Conservation (phyloP, 2,113 vertebrate genomes). For the Platichthys flesus region DNA sequence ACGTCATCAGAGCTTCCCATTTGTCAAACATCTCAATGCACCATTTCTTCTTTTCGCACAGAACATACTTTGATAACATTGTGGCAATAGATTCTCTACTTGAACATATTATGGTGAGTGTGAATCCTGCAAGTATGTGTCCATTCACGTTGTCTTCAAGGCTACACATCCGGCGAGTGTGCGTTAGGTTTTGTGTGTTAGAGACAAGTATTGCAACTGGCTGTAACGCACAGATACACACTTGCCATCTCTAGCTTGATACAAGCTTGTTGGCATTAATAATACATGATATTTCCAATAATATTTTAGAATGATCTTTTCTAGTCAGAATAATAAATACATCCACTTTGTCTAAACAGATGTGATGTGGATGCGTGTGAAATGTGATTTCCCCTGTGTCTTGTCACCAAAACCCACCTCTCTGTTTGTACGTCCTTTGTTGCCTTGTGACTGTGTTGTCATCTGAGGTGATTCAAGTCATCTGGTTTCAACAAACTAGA, state of each 20-base stretch:
- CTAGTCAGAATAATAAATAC: background rate
- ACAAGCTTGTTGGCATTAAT: background rate
- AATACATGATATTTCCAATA: background rate
- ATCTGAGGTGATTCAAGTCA: conserved; percentile 55
- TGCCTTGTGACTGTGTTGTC: conserved; percentile 50
- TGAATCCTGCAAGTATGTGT: conserved; percentile 63
- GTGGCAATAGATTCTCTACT: conserved; percentile 99
- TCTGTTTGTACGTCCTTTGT: conserved; percentile 51
- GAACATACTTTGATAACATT: conserved; percentile 99
- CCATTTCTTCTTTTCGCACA: conserved; percentile 82
- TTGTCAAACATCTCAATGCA: conserved; percentile 70
- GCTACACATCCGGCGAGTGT: conserved; percentile 55
- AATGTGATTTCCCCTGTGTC: conserved; percentile 30
- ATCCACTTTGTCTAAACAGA: conserved; percentile 11
- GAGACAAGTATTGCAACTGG: background rate
- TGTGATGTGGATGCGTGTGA: conserved; percentile 7
- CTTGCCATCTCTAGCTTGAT: background rate
- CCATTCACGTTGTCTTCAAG: conserved; percentile 64
- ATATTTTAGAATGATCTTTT: background rate
- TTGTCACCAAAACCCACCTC: conserved; percentile 28
- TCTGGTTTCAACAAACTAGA: conserved; percentile 37
- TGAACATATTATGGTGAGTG: conserved; percentile 99
- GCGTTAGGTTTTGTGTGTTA: conserved; percentile 50
- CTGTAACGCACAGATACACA: conserved; percentile 20
- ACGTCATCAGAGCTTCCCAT: conserved; percentile 69